These are phyloP conservation scores for Crocodylus rhombifer DNA, from an alignment of 2,797 vertebrate species.

Conservation along the genomic window DNA sequence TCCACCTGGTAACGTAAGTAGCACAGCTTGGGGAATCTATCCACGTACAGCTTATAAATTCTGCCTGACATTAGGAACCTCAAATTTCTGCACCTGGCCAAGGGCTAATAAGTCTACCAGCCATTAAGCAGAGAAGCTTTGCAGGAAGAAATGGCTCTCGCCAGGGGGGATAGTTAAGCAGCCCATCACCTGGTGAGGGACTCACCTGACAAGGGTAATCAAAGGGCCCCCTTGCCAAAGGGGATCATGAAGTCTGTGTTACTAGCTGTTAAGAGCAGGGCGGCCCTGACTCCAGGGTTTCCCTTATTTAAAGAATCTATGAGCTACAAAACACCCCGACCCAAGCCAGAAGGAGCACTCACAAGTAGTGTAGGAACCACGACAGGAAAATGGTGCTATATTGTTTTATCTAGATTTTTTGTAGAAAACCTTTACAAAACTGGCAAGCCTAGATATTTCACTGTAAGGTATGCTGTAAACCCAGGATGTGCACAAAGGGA, in stretches of 20 bases:
- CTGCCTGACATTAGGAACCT: background rate
- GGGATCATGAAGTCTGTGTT: background rate
- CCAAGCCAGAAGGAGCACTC: too few relatives aligned
- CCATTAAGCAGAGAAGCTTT: background rate
- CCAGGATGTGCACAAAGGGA: background rate
- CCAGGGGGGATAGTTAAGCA: constrained; percentile 21
- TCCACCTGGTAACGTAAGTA: background rate
- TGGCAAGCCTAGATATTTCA: background rate
- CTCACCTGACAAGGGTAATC: background rate
- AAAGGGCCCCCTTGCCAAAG: background rate
- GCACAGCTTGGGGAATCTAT: background rate
- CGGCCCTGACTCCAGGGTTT: too few relatives aligned
- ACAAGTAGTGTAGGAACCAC: too few relatives aligned
- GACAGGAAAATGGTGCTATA: too few relatives aligned
- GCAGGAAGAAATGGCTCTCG: background rate
- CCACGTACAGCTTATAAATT: background rate
- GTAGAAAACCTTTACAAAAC: background rate
- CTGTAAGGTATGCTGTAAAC: background rate
- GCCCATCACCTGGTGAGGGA: background rate
- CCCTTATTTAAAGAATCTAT: too few relatives aligned
- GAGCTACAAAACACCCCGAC: too few relatives aligned
- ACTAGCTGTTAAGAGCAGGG: too few relatives aligned
- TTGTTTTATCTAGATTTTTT: background rate
- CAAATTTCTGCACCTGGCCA: background rate
- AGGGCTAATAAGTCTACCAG: background rate